phyloP scores from a whole-genome alignment of 2,888 invertebrate species.

The Plutella xylostella region DNA sequence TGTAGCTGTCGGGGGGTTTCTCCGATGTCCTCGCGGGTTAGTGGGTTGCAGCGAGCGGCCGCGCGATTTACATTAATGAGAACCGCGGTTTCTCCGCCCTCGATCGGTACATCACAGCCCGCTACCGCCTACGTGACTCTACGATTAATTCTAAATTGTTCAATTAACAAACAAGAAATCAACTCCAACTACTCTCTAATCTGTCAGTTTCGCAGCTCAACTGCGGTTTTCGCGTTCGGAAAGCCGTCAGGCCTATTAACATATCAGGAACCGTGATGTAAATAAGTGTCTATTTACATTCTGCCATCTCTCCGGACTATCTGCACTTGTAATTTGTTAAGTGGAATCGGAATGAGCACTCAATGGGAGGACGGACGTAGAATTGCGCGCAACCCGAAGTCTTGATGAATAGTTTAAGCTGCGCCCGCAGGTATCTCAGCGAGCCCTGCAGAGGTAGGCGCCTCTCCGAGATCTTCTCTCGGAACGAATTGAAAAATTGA shows the following conservation, averaged over 20 bases:
- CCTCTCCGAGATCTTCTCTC: slow-evolving; percentile 6
- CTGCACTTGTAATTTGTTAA: slow-evolving; percentile 7
- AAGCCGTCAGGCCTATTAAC: slow-evolving; percentile 21
- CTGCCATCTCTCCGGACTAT: not conserved
- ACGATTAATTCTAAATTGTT: slow-evolving; percentile 35
- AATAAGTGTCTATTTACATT: slow-evolving; percentile 13
- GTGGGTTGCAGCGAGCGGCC: slow-evolving; percentile 48
- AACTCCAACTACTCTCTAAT: slow-evolving; percentile 24
- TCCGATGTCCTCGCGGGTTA: slow-evolving; percentile 44
- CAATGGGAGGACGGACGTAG: slow-evolving; percentile 11
- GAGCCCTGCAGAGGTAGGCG: not conserved
- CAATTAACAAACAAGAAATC: slow-evolving; percentile 34
- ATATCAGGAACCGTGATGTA: slow-evolving; percentile 23
- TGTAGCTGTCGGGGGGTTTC: slow-evolving; percentile 16
- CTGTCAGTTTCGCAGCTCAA: slow-evolving; percentile 5
- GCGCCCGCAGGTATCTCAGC: slow-evolving; percentile 15
- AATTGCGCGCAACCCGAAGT: slow-evolving; percentile 8
- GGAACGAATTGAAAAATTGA: slow-evolving; percentile 41
- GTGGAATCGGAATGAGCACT: slow-evolving; percentile 15
- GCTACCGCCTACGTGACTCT: slow-evolving; percentile 41
- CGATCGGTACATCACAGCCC: slow-evolving; percentile 35
- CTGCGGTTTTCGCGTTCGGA: slow-evolving; percentile 21
- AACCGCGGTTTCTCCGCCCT: slow-evolving; percentile 52
- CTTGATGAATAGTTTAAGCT: slow-evolving; percentile 20
- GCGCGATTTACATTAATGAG: slow-evolving; percentile 55